Evolutionary conservation across 2,888 invertebrate genomes (phyloP), one percentile per base, ranked within the genome.

Genomic region (Tenthredo mesomela): DNA sequence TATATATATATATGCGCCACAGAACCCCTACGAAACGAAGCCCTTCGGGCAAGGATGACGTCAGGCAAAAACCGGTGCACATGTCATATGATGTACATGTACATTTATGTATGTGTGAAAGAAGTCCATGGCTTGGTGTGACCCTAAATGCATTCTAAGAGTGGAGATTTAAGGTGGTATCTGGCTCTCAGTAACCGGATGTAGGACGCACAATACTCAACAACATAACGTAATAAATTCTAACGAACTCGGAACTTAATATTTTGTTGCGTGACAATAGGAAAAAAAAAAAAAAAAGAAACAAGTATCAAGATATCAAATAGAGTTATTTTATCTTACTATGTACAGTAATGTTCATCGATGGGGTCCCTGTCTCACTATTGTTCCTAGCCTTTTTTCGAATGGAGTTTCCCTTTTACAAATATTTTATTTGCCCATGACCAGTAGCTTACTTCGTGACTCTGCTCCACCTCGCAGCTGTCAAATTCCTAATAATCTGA

Each of bases 41-140:
- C 80, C 80, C 61, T 61, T 80, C 61, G 61, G 21, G 9, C 40
- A 80, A 61, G 80, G 40, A 61, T 61, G 80, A 80, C 80, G 61
- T 80, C 80, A 80, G n/a, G 40, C 21, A 80, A 61, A 54, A 80
- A 80, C 80, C 61, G 80, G 58, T 80, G 40, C 80, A 77, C 77
- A 54, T 77, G 54, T 77, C 10, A 12, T 37, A 21, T 40, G 61
- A 21, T 75, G 29, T 29, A 29, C 5, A 18, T 12, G 2, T 29
- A 29, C 2, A 29, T 2, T 2, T 29, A 33, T 37, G 37, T 29
- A 33, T 40, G 58, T 21, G 25, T 40, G 25, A 61, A 40, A 80
- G 61, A 25, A 47, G 33, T 43, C 25, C 71, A 73, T 10, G 40
- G 71, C 12, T 73, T 73, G n/a, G 40, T 73, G 71, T 40, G 12